A percentile compares a stretch with the other conserved stretches of the same genome.
These are phyloP conservation scores for Oenanthe oenanthe DNA, from an alignment of 2,113 vertebrate species.

Conservation along the genomic window DNA sequence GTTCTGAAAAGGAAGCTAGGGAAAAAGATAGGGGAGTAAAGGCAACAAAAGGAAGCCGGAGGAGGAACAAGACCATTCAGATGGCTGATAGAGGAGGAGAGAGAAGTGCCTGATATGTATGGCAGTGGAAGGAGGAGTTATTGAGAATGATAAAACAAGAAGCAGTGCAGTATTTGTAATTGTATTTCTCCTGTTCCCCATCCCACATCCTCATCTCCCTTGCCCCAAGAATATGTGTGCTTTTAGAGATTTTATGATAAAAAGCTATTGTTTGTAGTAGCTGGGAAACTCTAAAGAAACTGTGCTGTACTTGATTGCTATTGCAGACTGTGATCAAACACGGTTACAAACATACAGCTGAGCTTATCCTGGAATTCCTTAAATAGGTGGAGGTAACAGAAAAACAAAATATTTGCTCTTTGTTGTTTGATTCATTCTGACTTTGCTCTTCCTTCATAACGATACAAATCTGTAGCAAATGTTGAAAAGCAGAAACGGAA, in stretches of 20 bases:
- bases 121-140: background rate
- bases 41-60: background rate
- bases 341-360: background rate
- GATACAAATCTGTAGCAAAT: background rate
- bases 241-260: background rate
- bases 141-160: background rate
- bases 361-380: background rate
- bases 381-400: background rate
- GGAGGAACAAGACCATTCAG: background rate
- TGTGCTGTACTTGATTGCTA: background rate
- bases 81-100: background rate
- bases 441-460: background rate
- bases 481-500: background rate
- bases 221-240: accelerated
- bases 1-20: background rate
- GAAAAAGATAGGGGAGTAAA: background rate
- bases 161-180: accelerated
- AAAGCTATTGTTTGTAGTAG: background rate
- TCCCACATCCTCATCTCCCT: background rate
- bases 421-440: background rate
- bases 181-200: background rate
- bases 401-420: background rate
- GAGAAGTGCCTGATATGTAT: background rate
- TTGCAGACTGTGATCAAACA: background rate
- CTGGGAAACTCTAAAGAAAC: background rate